Evolutionary conservation across 2,113 vertebrate species (phyloP).

Genomic region (Cyprinus carpio): DNA sequence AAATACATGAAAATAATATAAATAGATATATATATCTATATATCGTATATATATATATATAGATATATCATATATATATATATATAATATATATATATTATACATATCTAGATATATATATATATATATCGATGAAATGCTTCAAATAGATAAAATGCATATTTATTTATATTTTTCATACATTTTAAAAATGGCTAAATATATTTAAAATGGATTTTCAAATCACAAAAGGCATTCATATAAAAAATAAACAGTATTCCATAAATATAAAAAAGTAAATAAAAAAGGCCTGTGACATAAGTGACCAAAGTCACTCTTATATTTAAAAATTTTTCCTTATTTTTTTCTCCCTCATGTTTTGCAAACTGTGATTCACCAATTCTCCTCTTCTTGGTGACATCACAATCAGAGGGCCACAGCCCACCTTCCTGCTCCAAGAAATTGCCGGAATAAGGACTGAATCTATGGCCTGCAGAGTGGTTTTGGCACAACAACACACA

Average conservation of each 20-base stretch:
- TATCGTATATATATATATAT: too few relatives aligned
- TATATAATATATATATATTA: too few relatives aligned
- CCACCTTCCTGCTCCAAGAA: constrained; percentile 74
- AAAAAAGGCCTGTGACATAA: neutral
- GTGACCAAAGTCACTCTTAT: neutral
- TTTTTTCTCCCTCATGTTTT: constrained; percentile 55
- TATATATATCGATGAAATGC: too few relatives aligned
- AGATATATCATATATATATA: too few relatives aligned
- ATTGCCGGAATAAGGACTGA: constrained; percentile 72
- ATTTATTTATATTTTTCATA: too few relatives aligned
- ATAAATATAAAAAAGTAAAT: neutral
- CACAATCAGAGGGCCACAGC: constrained; percentile 61
- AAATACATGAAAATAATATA: too few relatives aligned
- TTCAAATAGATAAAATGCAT: too few relatives aligned
- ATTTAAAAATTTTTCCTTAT: neutral
- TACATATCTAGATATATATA: too few relatives aligned
- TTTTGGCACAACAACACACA: neutral
- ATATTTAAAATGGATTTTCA: neutral
- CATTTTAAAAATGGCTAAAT: too few relatives aligned
- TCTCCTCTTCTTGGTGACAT: constrained; percentile 77
- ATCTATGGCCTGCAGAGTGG: neutral
- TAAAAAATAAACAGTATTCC: neutral
- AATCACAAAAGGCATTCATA: neutral
- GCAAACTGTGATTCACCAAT: constrained; percentile 69
- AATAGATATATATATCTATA: too few relatives aligned